Evolutionary conservation across 2,888 invertebrate species (phyloP).

Genomic region (Phortica okadai): DNA sequence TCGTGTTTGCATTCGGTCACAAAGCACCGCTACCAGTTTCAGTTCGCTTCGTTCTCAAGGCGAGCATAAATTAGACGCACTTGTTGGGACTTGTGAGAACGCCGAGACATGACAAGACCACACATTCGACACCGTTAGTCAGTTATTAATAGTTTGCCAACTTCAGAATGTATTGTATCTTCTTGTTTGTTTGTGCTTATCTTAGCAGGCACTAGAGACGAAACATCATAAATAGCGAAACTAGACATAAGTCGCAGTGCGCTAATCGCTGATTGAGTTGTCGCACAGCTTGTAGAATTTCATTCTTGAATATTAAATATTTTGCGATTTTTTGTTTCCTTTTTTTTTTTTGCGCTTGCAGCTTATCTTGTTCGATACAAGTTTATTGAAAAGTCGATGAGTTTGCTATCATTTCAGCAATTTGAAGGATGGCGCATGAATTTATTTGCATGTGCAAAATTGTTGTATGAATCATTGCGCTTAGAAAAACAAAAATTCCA

Average conservation of each 20-base stretch:
- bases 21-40: too few relatives aligned
- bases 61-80: neutral
- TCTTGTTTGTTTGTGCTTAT: slow-evolving; percentile 9
- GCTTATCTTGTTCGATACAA: slow-evolving; percentile 17
- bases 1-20: neutral
- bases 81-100: neutral
- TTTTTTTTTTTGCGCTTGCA: neutral
- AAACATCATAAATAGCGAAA: slow-evolving; percentile 3
- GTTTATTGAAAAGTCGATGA: neutral
- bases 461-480: too few relatives aligned
- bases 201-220: neutral
- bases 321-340: neutral
- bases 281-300: slow-evolving; percentile 4
- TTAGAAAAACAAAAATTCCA: too few relatives aligned
- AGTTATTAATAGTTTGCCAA: neutral
- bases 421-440: neutral
- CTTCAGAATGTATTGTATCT: neutral
- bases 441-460: neutral
- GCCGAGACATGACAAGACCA: neutral
- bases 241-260: too few relatives aligned
- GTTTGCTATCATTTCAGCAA: neutral
- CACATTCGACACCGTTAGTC: slow-evolving; percentile 10
- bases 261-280: slow-evolving; percentile 9
- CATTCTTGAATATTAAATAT: neutral
- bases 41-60: neutral